Base-by-base conservation (phyloP, 2,888 invertebrate species). In the Slavum lentiscoides region DNA sequence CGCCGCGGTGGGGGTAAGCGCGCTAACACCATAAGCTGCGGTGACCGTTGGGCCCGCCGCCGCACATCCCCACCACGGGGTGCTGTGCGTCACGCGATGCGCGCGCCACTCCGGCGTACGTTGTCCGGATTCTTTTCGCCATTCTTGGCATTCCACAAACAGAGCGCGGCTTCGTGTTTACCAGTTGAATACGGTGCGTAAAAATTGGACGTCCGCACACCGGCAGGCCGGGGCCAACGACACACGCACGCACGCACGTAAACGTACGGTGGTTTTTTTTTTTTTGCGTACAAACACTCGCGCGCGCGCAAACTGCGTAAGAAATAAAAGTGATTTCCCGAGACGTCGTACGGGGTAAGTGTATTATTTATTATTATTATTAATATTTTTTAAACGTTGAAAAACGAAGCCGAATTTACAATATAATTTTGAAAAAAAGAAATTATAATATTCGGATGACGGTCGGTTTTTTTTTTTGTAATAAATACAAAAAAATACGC, bases 81-180 rank as follows among this genome's bases (percentile, higher is more conserved):
- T 5, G 3, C 7, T 92, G 92, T 92, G 92, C 92, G 91, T 90
- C 90, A 90, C 86, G 89, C 90, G 90, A 89, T 93, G 92, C 92
- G 93, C 92, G 90, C 80, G 80, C 80, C 72, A 30, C 80, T 80
- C 64, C 72, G 80, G 92, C n/a, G n/a, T 93, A 76, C 94, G 94
- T 94, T 94, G 94, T 94, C 93, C 91, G 91, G 94, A 94, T 94
- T 95, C 94, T 94, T 94, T 94, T 93, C 94, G 94, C 93, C 94
- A 95, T 95, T 94, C 94, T 93, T 93, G 91, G 92, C 94, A 95
- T 95, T 93, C 94, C 94, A 93, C 88, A 88, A 88, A 88, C 88
- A 87, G 88, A 87, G 88, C 87, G 75, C 75, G 75, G 83, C 58
- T 76, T 66, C 68, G 81, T 73, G 74, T 82, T 80, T 72, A 80